Conservation (phyloP, 1,140 invertebrate species). For the Heliconius himera region DNA sequence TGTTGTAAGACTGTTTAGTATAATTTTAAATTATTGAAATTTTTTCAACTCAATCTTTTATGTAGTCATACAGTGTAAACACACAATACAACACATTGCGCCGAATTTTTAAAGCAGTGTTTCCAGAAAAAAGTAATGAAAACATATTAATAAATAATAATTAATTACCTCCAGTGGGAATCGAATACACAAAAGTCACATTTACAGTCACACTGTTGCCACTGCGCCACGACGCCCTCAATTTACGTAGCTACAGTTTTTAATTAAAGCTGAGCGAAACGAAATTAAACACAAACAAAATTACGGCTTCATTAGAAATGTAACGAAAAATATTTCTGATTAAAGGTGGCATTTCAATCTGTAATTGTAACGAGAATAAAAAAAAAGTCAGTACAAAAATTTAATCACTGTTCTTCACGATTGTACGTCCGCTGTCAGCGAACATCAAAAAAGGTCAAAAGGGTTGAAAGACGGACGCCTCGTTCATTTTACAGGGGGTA, state of each 20-base stretch:
- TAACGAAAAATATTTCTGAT: constrained; percentile 7
- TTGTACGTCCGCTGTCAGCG: constrained; percentile 30
- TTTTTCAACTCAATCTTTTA: no score
- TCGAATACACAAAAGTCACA: no score
- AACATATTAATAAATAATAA: neutral
- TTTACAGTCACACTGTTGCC: no score
- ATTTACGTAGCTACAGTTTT: neutral
- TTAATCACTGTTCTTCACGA: constrained; percentile 34
- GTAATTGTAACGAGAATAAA: constrained; percentile 10
- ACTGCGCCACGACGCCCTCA: neutral
- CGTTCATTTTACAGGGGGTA: constrained; percentile 24
- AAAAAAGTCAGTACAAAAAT: constrained; percentile 26
- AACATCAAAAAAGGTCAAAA: constrained; percentile 34
- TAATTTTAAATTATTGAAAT: no score
- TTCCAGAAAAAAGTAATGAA: neutral
- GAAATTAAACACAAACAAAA: constrained; percentile 30
- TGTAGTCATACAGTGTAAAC: no score
- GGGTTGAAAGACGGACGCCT: constrained; percentile 27
- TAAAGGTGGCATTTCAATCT: constrained; percentile 23
- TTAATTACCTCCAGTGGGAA: no score
- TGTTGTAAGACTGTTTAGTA: no score
- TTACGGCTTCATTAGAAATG: constrained; percentile 11
- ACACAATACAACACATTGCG: no score
- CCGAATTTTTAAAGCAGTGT: neutral
- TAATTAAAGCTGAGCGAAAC: neutral